These are phyloP conservation scores for Vanacampus margaritifer DNA, from an alignment of 2,113 vertebrate species.

Conservation along the genomic window DNA sequence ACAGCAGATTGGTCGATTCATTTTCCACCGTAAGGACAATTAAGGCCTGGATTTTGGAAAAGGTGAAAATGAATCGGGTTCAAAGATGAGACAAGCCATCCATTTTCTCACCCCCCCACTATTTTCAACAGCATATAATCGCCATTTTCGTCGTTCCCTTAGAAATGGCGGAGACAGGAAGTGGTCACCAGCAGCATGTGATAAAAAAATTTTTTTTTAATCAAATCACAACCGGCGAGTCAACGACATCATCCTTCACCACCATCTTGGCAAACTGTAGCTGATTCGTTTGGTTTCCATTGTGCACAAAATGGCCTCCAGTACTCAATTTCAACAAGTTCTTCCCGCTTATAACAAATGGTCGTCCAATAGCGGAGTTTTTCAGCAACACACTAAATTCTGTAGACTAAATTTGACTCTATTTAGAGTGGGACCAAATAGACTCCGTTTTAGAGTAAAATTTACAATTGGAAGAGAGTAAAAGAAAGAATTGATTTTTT, in stretches of 20 bases:
- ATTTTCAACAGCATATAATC: neutral
- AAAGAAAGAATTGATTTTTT: no score
- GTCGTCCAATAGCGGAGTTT: neutral
- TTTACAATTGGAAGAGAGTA: no score
- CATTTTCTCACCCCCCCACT: neutral
- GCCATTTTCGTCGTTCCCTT: neutral
- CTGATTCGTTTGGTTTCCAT: neutral
- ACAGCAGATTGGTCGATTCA: neutral
- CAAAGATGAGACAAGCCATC: neutral
- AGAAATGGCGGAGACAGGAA: neutral
- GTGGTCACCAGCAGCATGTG: neutral
- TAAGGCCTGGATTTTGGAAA: neutral
- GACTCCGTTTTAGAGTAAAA: no score
- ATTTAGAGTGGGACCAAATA: no score
- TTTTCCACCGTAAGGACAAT: neutral
- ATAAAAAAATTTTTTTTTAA: no score
- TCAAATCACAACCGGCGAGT: neutral
- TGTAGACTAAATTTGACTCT: no score
- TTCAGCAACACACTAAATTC: no score
- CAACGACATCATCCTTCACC: neutral
- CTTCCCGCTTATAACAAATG: neutral
- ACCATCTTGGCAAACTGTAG: neutral
- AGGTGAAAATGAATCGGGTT: neutral
- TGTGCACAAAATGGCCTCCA: neutral
- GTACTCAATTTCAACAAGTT: neutral